phyloP scores from a whole-genome alignment of 2,113 vertebrate species.

The Chaenogobius annularis region DNA sequence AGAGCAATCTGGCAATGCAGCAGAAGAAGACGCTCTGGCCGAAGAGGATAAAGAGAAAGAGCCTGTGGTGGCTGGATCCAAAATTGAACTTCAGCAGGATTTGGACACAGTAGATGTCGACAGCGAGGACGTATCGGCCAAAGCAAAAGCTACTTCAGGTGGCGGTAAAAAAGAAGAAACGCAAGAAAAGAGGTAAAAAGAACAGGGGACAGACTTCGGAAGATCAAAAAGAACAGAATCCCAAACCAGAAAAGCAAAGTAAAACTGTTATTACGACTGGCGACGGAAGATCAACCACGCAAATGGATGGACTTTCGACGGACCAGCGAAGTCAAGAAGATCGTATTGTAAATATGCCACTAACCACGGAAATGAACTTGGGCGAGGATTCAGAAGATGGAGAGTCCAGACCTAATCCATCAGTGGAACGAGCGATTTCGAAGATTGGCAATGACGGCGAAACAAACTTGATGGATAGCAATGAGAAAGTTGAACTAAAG shows the following conservation, averaged over 20 bases:
- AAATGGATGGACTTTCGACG: not conserved
- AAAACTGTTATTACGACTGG: not conserved
- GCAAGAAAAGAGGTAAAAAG: constrained; percentile 71
- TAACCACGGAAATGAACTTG: not conserved
- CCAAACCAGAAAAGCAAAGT: constrained; percentile 2
- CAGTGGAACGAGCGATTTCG: not conserved
- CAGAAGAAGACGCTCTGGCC: not conserved
- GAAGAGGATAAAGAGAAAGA: constrained; percentile 8
- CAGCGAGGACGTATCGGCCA: constrained; percentile 19
- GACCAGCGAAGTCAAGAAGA: not conserved
- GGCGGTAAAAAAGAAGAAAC: constrained; percentile 76
- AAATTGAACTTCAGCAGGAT: constrained; percentile 14
- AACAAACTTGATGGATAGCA: not conserved
- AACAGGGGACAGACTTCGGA: constrained; percentile 52
- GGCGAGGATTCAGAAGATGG: not conserved
- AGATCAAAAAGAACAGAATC: constrained; percentile 37
- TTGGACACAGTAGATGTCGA: constrained; percentile 16
- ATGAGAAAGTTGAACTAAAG: not conserved
- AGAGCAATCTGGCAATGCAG: too few species aligned
- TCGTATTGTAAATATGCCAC: not conserved
- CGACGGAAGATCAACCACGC: not conserved
- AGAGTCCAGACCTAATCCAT: not conserved
- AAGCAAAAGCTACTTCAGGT: constrained; percentile 29
- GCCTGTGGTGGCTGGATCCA: not conserved
- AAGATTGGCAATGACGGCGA: constrained; percentile 4